Evolutionary conservation across 1,140 invertebrate species (phyloP), one percentile per base, ranked within the genome.

Genomic region (Harlomillsia oculata): DNA sequence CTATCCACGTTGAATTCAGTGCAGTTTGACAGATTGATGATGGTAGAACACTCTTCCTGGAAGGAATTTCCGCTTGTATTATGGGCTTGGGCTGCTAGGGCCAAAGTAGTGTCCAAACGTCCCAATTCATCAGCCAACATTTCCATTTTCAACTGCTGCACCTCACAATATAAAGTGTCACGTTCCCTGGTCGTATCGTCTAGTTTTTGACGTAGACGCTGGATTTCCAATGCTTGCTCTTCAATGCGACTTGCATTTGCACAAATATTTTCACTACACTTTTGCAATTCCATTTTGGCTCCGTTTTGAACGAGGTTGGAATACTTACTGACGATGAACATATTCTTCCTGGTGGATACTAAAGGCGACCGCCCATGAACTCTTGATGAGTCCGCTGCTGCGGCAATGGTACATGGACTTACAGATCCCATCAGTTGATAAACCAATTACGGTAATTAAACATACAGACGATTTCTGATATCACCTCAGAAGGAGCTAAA

Each of bases 61-160:
- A n/a, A n/a, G n/a, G n/a, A n/a, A n/a, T n/a, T n/a, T n/a, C n/a
- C n/a, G n/a, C n/a, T n/a, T n/a, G n/a, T 48, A 39, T 20, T 52
- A 11, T 28, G 28, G 16, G 14, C n/a, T 28, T 26, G 40, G 26
- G 37, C 53, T 21, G 11, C 48, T 6, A 6, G n/a, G 21, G 30
- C 34, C 26, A 13, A 16, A 25, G 49, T 20, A 18, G 40, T 29
- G 20, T 54, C 62, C 9, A 64, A 28, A 18, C 32, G 50, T 18
- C 58, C 49, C 25, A 64, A 45, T 32, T 59, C 62, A 11, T 14
- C 30, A 11, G 58, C 62, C 26, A 64, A 54, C 39, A 60, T 56
- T 34, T 59, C 53, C 50, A 64, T 54, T 32, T 57, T 60, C 20
- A 64, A 48, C 11, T 60, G 62, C 18, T 64, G 54, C 32, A 64